A percentile compares a stretch with the other conserved stretches of the same genome.
Conservation (phyloP, 2,113 vertebrate species). For the Dasyornis broadbenti region DNA sequence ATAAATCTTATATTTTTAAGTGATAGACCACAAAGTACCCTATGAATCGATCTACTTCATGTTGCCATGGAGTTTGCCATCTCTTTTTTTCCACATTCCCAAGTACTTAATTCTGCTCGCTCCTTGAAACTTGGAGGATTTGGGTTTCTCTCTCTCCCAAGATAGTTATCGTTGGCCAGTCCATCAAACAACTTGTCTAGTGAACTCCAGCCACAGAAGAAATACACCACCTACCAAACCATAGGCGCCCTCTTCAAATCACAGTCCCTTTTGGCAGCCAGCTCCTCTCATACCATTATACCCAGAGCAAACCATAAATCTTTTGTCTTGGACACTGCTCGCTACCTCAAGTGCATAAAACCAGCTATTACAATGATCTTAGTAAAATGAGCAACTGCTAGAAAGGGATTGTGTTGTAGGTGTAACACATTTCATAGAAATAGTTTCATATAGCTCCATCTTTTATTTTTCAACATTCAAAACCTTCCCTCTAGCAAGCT, state of each 20-base stretch:
- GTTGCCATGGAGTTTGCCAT: not conserved
- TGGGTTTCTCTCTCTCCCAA: conserved; percentile 49
- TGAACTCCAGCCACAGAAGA: conserved; percentile 58
- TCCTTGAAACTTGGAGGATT: conserved; percentile 45
- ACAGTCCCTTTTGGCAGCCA: conserved; percentile 42
- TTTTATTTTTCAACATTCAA: not conserved
- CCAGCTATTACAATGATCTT: not conserved
- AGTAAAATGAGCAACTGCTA: conserved; percentile 39
- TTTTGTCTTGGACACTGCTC: conserved; percentile 10
- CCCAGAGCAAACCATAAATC: conserved; percentile 52
- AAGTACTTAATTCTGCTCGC: conserved; percentile 44
- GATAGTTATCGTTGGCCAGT: conserved; percentile 54
- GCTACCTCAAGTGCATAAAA: not conserved
- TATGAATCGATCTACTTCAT: conserved; percentile 11
- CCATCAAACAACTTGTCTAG: conserved; percentile 52
- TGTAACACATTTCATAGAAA: not conserved
- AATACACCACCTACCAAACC: conserved; percentile 64
- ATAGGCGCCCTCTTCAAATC: conserved; percentile 63
- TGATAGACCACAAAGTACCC: conserved; percentile 59
- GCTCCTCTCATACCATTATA: conserved; percentile 26
- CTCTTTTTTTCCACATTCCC: not conserved
- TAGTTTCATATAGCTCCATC: not conserved
- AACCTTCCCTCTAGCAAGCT: not conserved
- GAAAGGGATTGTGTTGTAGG: not conserved
- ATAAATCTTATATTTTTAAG: conserved; percentile 26